Conservation (phyloP, 35 echinoderm and acorn worm genomes). For the Hemicentrotus pulcherrimus region DNA sequence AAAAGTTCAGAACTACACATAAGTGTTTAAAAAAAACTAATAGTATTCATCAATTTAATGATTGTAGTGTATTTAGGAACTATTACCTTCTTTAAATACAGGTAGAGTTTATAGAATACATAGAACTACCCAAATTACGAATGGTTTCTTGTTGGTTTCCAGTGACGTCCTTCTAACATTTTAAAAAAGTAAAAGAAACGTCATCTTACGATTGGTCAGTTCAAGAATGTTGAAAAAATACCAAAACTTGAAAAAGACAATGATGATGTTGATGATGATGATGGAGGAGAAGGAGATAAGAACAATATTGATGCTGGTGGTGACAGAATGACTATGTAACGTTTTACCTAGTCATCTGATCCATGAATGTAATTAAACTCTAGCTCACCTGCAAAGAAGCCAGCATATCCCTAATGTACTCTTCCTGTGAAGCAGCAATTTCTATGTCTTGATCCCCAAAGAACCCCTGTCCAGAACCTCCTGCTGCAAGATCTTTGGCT, state of each 20-base stretch:
- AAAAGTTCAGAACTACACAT: no score
- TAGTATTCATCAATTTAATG: no score
- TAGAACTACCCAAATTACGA: no score
- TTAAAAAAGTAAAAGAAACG: no score
- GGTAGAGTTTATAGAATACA: no score
- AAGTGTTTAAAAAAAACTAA: no score
- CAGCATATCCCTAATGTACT: constrained; percentile 23
- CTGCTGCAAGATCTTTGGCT: not conserved
- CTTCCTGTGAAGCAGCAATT: constrained; percentile 34
- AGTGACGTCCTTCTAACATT: no score
- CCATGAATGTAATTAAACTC: not conserved
- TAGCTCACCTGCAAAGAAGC: constrained; percentile 13
- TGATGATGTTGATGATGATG: not conserved
- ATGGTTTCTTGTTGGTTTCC: no score
- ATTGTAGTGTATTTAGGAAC: no score
- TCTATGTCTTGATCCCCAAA: not conserved
- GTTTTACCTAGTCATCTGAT: not conserved
- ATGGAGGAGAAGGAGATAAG: not conserved
- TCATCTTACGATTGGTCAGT: no score
- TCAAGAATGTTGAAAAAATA: no score
- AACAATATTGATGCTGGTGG: not conserved
- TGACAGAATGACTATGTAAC: not conserved
- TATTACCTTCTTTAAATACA: no score
- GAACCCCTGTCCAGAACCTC: not conserved
- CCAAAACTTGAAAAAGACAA: not conserved